Percentiles rank a stretch among this genome's conserved stretches.
Conservation (phyloP, 2,113 vertebrate species). For the Nipponia nippon region DNA sequence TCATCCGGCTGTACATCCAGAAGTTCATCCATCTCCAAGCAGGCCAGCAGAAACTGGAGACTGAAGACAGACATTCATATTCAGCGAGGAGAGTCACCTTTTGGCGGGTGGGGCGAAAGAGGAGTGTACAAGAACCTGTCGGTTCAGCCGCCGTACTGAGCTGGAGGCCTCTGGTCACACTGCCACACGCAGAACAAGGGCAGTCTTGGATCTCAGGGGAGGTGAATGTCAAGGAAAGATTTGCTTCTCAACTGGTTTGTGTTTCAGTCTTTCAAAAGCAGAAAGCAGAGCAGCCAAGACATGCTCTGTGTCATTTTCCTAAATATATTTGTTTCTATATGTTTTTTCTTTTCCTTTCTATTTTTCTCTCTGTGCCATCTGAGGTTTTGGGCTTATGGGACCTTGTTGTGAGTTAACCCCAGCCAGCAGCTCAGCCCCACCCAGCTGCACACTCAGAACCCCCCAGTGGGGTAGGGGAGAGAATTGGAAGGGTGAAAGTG, state of each 20-base stretch:
- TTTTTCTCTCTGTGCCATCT: background rate
- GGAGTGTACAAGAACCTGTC: background rate
- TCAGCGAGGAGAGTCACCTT: background rate
- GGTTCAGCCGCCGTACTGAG: background rate
- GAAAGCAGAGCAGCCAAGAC: background rate
- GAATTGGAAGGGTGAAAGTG: background rate
- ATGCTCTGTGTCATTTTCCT: background rate
- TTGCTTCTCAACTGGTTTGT: background rate
- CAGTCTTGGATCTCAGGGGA: background rate
- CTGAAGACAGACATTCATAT: background rate
- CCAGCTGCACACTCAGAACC: background rate
- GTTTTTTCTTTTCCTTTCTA: background rate
- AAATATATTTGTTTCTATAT: background rate
- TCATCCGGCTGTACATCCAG: background rate
- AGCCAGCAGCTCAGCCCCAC: background rate
- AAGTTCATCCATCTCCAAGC: background rate
- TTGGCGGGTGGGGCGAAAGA: rapidly evolving
- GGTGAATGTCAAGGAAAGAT: background rate
- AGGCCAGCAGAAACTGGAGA: background rate
- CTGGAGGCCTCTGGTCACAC: background rate
- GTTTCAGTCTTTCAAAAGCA: background rate
- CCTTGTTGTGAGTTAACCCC: background rate
- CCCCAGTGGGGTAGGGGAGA: background rate
- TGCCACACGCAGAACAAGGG: background rate
- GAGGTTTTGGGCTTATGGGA: background rate